These are phyloP conservation scores for Volucella inflata DNA, from an alignment of 2,888 invertebrate species.

Conservation along the genomic window DNA sequence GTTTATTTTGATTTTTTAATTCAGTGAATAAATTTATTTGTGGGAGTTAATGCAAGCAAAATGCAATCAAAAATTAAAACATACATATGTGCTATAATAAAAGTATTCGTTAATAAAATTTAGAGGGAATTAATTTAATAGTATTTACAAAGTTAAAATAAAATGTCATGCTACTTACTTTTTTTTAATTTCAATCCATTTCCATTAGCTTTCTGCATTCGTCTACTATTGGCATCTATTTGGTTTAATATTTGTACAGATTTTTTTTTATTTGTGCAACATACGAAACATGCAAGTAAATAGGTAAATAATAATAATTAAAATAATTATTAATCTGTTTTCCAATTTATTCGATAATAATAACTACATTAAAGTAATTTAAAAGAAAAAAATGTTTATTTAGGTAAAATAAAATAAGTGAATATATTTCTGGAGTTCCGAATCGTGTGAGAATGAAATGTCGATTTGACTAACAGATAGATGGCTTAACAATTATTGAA, in stretches of 20 bases:
- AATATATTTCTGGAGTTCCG: too few species aligned
- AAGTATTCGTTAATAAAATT: background rate
- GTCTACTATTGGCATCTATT: conserved; percentile 78
- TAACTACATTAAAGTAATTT: background rate
- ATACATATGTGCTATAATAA: background rate
- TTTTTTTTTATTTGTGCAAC: conserved; percentile 13
- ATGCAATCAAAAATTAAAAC: background rate
- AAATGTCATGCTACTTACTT: conserved; percentile 81
- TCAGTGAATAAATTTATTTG: too few species aligned
- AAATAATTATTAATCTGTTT: conserved; percentile 4
- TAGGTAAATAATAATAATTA: conserved; percentile 47
- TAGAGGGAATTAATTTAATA: background rate
- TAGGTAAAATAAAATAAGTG: too few species aligned
- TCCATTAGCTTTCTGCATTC: conserved; percentile 75
- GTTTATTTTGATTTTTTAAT: too few species aligned
- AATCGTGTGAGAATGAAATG: too few species aligned
- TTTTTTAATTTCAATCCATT: conserved; percentile 80
- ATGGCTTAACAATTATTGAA: too few species aligned
- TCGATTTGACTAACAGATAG: too few species aligned
- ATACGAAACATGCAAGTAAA: conserved; percentile 70
- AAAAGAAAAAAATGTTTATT: too few species aligned
- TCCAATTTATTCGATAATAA: background rate
- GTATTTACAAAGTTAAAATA: background rate
- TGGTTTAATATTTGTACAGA: conserved; percentile 56
- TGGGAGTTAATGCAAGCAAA: background rate